Base-by-base conservation (phyloP, 1,140 invertebrate genomes). In the Hestina assimilis region DNA sequence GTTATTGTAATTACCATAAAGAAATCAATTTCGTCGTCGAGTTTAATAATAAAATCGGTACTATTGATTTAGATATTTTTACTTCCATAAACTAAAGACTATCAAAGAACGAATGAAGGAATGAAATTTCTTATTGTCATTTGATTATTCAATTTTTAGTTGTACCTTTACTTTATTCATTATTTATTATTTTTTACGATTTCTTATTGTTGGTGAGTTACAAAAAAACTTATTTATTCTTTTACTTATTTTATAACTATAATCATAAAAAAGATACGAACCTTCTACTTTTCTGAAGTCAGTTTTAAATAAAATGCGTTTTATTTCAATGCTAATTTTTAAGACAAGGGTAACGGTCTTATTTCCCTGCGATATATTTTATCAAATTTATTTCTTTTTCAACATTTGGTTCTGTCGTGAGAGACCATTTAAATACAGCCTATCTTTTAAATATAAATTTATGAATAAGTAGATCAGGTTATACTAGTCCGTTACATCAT, bases 341-440 rank as follows among this genome's bases (percentile, higher is more conserved):
- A 7, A 50, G 31, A 23, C 26, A 14, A 51, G 47, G 26, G 11
- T 40, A 55, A 31, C 28, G 41, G 15, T 15, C 29, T 21, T 12
- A 29, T 23, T 3, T 17, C 28, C 28, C 41, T 55, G 21, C 31
- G 45, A 41, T 23, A 41, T 35, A 15, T 47, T 55, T 47, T 55
- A 47, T 45, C 17, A 55, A n/a, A n/a, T n/a, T n/a, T n/a, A n/a
- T n/a, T 41, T 55, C 45, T 47, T 40, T n/a, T 47, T 33, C 29
- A 28, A 45, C 24, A 21, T 45, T 17, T 33, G 45, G 43, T 43
- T 42, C 53, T 43, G 46, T 46, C 53, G 53, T 55, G 53, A 55
- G 53, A 55, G 47, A 19, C 53, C 53, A 55, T 4, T 47, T 28
- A 29, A 46, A 21, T 20, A 38, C 40, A 43, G 29, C 12, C 45